Base-by-base conservation (phyloP, 2,888 invertebrate species). In the Agrochola litura region DNA sequence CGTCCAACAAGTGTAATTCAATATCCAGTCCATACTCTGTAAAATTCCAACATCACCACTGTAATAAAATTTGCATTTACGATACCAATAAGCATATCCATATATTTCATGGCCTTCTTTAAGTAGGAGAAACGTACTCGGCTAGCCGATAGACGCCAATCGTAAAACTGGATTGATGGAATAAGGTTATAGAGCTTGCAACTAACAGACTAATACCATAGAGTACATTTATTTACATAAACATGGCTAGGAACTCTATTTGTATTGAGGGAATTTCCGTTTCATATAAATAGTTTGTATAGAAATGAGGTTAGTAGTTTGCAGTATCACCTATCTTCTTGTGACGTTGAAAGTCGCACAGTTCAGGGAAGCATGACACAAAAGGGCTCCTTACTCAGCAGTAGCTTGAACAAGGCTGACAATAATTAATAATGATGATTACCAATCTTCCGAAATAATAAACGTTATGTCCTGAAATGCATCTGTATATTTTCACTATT, bases 61-160 rank as follows among this genome's bases (percentile, higher is more conserved):
- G 8, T 65, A 60, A 79, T 73, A 73, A 81, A 83, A 81, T 77
- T 72, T 82, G 37, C 75, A 80, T 84, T 71, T 49, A 84, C 76
- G 75, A 71, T 49, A 68, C 25, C 70, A 80, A 82, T 84, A 63
- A 71, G 37, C 54, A 67, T 75, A 80, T n/a, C 73, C 64, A 71
- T n/a, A 43, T 19, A 37, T 71, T 66, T 81, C n/a, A 82, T 71
- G 65, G 60, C 65, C 12, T 49, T 79, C 49, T 56, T 43, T 52
- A 54, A 54, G 69, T 70, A 66, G 74, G 68, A 71, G 58, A 73
- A 81, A 68, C n/a, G 30, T 25, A 64, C 52, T 30, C 30, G 14
- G 52, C 49, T 25, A 12, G 61, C 49, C 60, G 54, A 60, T n/a
- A 41, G 41, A 63, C 49, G 56, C 56, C 69, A 41, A 49, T 84